A percentile compares a stretch with the other conserved stretches of the same genome.
Evolutionary conservation across 2,888 invertebrate genomes (phyloP).

Genomic region (Panzeria rudis): DNA sequence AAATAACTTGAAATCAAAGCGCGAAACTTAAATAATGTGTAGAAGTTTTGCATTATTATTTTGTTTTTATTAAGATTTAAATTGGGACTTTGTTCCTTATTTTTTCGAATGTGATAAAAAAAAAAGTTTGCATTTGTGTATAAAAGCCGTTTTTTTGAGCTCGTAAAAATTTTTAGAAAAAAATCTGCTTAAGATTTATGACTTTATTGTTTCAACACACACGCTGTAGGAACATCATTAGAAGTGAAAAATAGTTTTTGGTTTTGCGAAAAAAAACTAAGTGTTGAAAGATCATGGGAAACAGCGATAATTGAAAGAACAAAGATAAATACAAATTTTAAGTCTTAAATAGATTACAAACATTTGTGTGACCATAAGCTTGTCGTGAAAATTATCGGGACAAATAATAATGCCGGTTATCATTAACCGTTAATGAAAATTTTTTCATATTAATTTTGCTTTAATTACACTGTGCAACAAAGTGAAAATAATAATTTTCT

Average conservation of each 20-base stretch:
- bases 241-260: constrained; percentile 29
- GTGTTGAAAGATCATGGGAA: not conserved
- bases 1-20: constrained; percentile 13
- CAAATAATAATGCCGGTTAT: too few relatives aligned
- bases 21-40: constrained; percentile 21
- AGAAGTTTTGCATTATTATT: not conserved
- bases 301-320: not conserved
- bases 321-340: not conserved
- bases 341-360: not conserved
- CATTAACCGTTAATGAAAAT: too few relatives aligned
- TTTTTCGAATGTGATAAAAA: not conserved
- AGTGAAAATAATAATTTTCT: too few relatives aligned
- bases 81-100: constrained; percentile 32
- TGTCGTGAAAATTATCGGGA: too few relatives aligned
- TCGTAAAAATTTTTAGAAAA: too few relatives aligned
- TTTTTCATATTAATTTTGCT: too few relatives aligned
- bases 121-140: not conserved
- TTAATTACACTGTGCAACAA: too few relatives aligned
- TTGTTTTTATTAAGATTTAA: constrained; percentile 36
- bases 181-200: constrained; percentile 65
- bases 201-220: constrained; percentile 67
- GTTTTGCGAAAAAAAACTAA: not conserved
- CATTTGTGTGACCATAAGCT: not conserved
- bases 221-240: constrained; percentile 65
- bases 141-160: constrained; percentile 3